A percentile compares a stretch with the other conserved stretches of the same genome.
phyloP scores from a whole-genome alignment of 2,888 invertebrate species.

The Eilema caniola region DNA sequence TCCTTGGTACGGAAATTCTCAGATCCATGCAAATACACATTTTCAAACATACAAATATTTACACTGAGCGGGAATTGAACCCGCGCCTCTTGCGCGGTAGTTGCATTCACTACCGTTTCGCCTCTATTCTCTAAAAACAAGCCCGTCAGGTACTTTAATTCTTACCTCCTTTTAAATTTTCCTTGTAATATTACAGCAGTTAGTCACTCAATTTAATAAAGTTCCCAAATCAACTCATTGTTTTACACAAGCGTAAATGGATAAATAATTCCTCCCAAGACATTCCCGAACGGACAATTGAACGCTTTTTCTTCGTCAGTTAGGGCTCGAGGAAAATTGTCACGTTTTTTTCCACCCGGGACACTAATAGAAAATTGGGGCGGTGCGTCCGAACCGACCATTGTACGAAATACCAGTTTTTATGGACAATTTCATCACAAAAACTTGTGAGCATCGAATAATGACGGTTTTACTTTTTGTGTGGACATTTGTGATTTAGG shows the following conservation, averaged over 20 bases:
- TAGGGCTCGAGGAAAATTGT: slow-evolving; percentile 39
- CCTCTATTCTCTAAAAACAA: not conserved
- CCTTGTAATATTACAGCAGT: not conserved
- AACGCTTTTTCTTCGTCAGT: slow-evolving; percentile 28
- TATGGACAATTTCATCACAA: slow-evolving; percentile 50
- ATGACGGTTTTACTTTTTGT: slow-evolving; percentile 37
- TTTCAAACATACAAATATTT: no score
- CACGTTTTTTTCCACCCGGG: slow-evolving; percentile 39
- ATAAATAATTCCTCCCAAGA: slow-evolving; percentile 10
- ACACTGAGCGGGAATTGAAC: no score
- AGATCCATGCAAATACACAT: no score
- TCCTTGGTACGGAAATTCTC: no score
- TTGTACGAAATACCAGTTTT: slow-evolving; percentile 33
- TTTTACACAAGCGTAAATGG: slow-evolving; percentile 1
- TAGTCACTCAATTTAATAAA: slow-evolving; percentile 1
- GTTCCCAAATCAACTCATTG: not conserved
- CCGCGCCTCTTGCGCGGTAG: no score
- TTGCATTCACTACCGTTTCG: no score
- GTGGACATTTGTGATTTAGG: slow-evolving; percentile 20
- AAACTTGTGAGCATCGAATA: slow-evolving; percentile 41
- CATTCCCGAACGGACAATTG: slow-evolving; percentile 31
- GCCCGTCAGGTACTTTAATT: not conserved
- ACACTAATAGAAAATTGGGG: slow-evolving; percentile 50
- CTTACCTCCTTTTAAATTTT: not conserved
- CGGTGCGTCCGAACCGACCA: slow-evolving; percentile 28